phyloP scores from a whole-genome alignment of 2,797 vertebrate genomes.

The Oophaga sylvatica region DNA sequence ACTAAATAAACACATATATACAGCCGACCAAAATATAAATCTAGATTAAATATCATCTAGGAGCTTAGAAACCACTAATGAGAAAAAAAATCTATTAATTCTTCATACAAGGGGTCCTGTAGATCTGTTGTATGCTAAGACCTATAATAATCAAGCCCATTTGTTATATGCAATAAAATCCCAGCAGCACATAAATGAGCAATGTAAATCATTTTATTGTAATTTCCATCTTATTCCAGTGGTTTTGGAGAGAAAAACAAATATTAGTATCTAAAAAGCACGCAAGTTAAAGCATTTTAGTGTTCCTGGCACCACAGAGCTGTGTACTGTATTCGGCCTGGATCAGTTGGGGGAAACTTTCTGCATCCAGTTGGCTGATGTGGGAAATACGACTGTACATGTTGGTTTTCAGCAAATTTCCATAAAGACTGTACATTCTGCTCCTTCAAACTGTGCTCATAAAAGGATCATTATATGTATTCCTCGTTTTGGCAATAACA shows the following conservation, averaged over 20 bases:
- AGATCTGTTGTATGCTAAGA: neutral
- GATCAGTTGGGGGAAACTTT: slow-evolving; percentile 37
- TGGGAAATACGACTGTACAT: slow-evolving; percentile 44
- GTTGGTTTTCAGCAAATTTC: slow-evolving; percentile 21
- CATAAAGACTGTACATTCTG: slow-evolving; percentile 55
- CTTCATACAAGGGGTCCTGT: neutral
- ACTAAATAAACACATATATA: neutral
- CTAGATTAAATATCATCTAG: no score
- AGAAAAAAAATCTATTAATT: no score
- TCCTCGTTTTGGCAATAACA: slow-evolving; percentile 5
- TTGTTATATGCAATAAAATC: neutral
- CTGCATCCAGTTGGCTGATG: slow-evolving; percentile 41
- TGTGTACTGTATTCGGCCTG: slow-evolving; percentile 12
- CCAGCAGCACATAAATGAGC: neutral
- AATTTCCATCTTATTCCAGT: neutral
- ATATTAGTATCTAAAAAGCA: neutral
- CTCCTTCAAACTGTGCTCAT: slow-evolving; percentile 38
- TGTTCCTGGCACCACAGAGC: slow-evolving; percentile 10
- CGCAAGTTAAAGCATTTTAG: neutral
- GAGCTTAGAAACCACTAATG: no score
- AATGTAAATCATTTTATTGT: slow-evolving; percentile 19
- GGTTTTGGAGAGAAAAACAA: slow-evolving; percentile 8
- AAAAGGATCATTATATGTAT: slow-evolving; percentile 44
- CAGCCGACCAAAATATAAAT: neutral
- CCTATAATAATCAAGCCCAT: neutral